Conservation (phyloP, 2,888 invertebrate species). For the Bellardia pandia region DNA sequence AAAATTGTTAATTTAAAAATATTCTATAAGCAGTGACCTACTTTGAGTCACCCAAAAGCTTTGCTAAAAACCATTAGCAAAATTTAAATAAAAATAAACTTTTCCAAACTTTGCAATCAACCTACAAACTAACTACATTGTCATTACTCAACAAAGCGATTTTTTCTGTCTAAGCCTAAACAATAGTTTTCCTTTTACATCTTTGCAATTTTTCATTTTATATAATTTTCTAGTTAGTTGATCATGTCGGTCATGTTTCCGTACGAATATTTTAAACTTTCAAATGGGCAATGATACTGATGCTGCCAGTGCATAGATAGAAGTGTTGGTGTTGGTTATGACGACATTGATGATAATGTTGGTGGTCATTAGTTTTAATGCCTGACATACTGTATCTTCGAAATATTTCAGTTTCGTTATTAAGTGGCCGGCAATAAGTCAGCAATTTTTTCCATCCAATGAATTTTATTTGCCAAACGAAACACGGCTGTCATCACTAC, state of each 20-base stretch:
- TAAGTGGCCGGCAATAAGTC: constrained; percentile 49
- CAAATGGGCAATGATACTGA: neutral
- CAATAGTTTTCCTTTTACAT: constrained; percentile 22
- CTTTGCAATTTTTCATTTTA: neutral
- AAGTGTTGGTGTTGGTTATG: neutral
- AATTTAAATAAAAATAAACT: too few relatives aligned
- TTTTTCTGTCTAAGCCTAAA: neutral
- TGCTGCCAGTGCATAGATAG: neutral
- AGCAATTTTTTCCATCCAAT: constrained; percentile 25
- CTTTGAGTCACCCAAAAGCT: neutral
- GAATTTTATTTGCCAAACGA: constrained; percentile 26
- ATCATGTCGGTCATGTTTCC: constrained; percentile 24
- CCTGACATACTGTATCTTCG: neutral
- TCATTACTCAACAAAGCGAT: neutral
- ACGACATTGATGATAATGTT: constrained; percentile 10
- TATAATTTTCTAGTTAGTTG: constrained; percentile 38
- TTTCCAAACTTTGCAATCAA: neutral
- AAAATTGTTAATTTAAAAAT: too few relatives aligned
- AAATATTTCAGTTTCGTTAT: constrained; percentile 22
- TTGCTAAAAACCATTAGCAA: neutral
- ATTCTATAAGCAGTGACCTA: neutral
- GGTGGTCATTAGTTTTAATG: constrained; percentile 25
- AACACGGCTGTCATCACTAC: neutral
- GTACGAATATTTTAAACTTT: neutral
- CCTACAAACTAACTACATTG: neutral